Evolutionary conservation across 2,113 vertebrate genomes (phyloP), one percentile per base, ranked within the genome.

Genomic region (Mionectes macconnelli): DNA sequence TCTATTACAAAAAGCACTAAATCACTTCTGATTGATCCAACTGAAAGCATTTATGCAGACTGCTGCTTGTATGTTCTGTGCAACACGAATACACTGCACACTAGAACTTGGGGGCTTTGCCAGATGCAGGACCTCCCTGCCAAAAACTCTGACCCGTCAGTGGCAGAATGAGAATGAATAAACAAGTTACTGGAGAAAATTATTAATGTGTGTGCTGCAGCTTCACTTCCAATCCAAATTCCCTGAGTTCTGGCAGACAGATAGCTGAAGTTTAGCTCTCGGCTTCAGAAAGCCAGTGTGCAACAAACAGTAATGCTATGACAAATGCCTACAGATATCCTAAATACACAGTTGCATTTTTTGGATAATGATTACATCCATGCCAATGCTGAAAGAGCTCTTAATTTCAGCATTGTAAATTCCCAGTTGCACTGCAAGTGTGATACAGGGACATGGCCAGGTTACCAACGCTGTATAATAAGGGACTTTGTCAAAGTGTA

Each of bases 361-460:
- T 44, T 77, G 18, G 45, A 39, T 20, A 42, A 7, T 24, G 39
- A 44, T 59, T 75, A 64, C 18, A 21, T 30, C 28, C 9, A 7
- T 45, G 53, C 31, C 73, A 84, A 1, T 23, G 18, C 53, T n/a
- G 37, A 78, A 84, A 20, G 53, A 89, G 40, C 39, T 87, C 52
- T 59, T 57, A 31, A 66, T 68, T 75, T 62, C 78, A 76, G 63
- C 44, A 23, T 2, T 75, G 47, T 39, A 33, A 55, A 24, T 57
- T 57, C 55, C 39, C 40, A 56, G 28, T 28, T n/a, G 44, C 84
- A 39, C n/a, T 84, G 23, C 4, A 45, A 40, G 27, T 4, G 20
- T 30, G 25, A 14, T 18, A 63, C 0, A 62, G 52, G 37, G 59
- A 22, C 27, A 31, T 0, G 0, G 22, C 33, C 37, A 39, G 27